Conservation (phyloP, 2,113 vertebrate species). For the Corydoras sp. region DNA sequence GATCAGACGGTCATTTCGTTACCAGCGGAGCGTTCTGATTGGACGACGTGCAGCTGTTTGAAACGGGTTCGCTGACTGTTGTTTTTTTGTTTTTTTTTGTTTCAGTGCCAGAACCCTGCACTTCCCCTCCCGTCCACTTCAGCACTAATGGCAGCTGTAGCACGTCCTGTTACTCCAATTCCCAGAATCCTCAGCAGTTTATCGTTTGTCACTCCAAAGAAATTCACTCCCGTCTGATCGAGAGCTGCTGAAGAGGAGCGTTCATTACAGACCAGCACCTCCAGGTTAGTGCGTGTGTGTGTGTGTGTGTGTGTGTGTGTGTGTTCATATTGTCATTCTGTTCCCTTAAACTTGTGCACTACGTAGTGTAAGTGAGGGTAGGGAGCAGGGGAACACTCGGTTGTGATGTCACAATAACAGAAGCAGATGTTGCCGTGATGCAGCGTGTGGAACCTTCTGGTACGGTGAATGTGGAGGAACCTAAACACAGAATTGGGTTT, state of each 20-base stretch:
- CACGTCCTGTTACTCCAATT: conserved; percentile 49
- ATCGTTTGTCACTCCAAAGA: conserved; percentile 89
- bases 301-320: background rate
- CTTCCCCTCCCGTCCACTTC: conserved; percentile 81
- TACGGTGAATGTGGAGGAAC: no score
- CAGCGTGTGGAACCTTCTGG: no score
- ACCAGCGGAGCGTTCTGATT: background rate
- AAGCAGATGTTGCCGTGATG: no score
- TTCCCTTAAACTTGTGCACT: no score
- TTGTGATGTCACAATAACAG: no score
- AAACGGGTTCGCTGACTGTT: conserved; percentile 54
- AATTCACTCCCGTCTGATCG: conserved; percentile 95
- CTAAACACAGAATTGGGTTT: no score
- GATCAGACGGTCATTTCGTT: no score
- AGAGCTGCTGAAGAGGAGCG: conserved; percentile 92
- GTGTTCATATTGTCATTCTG: no score
- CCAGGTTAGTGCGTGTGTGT: conserved; percentile 67
- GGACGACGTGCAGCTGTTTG: conserved; percentile 37
- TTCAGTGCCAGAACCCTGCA: conserved; percentile 91
- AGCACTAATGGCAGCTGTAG: conserved; percentile 89
- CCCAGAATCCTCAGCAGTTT: conserved; percentile 70
- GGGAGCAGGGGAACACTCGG: no score
- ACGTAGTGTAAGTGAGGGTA: no score
- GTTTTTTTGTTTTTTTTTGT: conserved; percentile 17
- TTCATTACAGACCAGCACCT: conserved; percentile 71